Conservation (phyloP, 2,797 vertebrate species). For the Nannoperca obscura region DNA sequence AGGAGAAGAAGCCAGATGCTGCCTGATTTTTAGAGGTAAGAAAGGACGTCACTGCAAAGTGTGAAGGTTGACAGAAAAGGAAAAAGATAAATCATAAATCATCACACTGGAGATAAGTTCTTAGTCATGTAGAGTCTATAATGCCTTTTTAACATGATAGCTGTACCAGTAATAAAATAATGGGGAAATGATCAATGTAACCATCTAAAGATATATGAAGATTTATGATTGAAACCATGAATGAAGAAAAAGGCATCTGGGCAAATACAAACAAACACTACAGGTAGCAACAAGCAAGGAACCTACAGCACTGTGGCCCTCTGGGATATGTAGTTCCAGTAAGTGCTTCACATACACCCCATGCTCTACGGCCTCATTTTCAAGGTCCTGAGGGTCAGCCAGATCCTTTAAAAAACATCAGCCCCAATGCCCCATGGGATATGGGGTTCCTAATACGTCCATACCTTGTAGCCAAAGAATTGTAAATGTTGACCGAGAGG, state of each 20-base stretch:
- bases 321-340: constrained; percentile 19
- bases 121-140: background rate
- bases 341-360: constrained; percentile 4
- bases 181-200: background rate
- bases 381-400: constrained; percentile 46
- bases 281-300: background rate
- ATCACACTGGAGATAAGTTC: background rate
- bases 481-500: constrained; percentile 84
- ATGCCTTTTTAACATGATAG: background rate
- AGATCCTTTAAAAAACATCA: constrained; percentile 57
- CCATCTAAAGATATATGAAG: background rate
- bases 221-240: background rate
- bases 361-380: constrained; percentile 15
- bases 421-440: constrained; percentile 82
- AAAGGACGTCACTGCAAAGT: constrained; percentile 3
- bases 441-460: constrained; percentile 87
- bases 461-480: constrained; percentile 61
- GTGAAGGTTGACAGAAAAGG: constrained; percentile 19
- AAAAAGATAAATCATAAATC: constrained; percentile 1
- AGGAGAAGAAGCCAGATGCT: constrained; percentile 20
- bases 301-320: background rate
- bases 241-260: background rate
- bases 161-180: background rate
- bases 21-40: constrained; percentile 21
- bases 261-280: background rate